A percentile compares a stretch with the other conserved stretches of the same genome.
These are phyloP conservation scores for Hemibagrus guttatus DNA, from an alignment of 2,797 vertebrate genomes.

Conservation along the genomic window DNA sequence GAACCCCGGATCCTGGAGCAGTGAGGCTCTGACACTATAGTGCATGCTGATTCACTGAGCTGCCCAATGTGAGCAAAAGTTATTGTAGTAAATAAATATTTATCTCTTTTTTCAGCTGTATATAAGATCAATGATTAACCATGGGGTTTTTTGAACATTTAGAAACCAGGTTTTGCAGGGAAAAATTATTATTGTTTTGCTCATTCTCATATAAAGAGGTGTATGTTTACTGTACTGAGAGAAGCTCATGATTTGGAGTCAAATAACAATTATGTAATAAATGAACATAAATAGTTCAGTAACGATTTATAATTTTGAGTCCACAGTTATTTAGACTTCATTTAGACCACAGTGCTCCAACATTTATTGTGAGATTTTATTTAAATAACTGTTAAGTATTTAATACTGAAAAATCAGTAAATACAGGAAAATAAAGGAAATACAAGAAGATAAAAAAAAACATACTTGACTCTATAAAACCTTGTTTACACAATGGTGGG, in stretches of 20 bases:
- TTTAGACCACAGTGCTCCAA: not conserved
- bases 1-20: not conserved
- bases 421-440: conserved; percentile 4
- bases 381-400: conserved; percentile 45
- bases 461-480: conserved; percentile 6
- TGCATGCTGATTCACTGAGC: not conserved
- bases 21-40: not conserved
- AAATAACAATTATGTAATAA: not conserved
- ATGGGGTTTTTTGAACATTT: not conserved
- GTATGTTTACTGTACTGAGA: not conserved
- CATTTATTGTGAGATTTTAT: conserved; percentile 15
- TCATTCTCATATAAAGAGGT: not conserved
- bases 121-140: not conserved
- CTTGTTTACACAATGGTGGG: not conserved
- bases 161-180: not conserved
- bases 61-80: not conserved
- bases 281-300: not conserved
- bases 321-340: not conserved
- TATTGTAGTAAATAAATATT: not conserved
- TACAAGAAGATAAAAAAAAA: not conserved
- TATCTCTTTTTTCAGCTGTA: not conserved
- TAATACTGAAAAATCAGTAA: conserved; percentile 41
- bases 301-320: not conserved
- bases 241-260: not conserved
- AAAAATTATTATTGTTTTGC: not conserved